Conservation (phyloP, 2,888 invertebrate species). For the Lampropteryx suffumata region DNA sequence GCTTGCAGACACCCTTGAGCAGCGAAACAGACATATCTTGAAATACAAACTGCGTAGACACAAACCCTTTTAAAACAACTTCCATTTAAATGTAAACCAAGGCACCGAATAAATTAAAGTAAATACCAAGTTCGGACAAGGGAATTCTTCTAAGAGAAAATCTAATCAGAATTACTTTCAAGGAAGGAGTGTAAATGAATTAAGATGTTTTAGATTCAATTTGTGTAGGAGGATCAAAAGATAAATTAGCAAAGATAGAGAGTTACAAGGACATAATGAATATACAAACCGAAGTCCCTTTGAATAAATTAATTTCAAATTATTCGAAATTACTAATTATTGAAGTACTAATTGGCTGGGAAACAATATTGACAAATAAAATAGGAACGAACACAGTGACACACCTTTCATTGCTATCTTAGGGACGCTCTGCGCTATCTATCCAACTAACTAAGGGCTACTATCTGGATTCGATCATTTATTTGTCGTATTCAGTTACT, state of each 20-base stretch:
- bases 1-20: neutral
- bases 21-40: constrained; percentile 1
- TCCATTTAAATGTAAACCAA: constrained; percentile 30
- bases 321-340: neutral
- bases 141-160: constrained; percentile 42
- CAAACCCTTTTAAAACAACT: constrained; percentile 27
- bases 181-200: constrained; percentile 17
- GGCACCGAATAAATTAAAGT: constrained; percentile 7
- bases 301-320: neutral
- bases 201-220: constrained; percentile 19
- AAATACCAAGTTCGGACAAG: constrained; percentile 40
- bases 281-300: neutral
- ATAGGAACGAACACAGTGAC: too few species aligned
- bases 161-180: constrained; percentile 40
- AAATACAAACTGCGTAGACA: constrained; percentile 13
- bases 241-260: constrained; percentile 8
- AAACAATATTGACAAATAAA: neutral
- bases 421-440: too few species aligned
- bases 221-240: constrained; percentile 11
- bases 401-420: too few species aligned
- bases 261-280: constrained; percentile 2
- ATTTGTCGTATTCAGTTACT: constrained; percentile 32
- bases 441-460: too few species aligned
- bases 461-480: neutral
- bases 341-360: neutral